Evolutionary conservation across 1,140 invertebrate species (phyloP).

Genomic region (Zaprionus camerounensis): DNA sequence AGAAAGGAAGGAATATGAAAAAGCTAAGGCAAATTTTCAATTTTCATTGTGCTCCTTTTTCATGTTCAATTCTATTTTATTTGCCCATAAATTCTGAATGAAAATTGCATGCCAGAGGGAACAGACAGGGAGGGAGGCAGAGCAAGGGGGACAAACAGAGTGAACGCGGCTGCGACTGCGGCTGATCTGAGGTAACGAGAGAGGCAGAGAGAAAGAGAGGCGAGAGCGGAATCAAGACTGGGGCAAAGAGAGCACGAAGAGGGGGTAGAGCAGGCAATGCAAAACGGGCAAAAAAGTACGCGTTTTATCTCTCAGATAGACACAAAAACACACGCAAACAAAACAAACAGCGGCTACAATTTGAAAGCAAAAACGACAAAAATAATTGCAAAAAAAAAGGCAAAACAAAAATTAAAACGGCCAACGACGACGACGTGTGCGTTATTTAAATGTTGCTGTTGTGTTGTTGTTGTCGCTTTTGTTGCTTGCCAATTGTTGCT

Average conservation of each 20-base stretch:
- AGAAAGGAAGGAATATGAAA: conserved; percentile 33
- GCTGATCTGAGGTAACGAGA: not conserved
- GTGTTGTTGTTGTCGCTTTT: not conserved
- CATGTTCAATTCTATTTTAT: conserved; percentile 75
- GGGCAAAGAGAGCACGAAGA: not conserved
- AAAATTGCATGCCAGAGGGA: conserved; percentile 66
- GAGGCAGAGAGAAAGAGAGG: not conserved
- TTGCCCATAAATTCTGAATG: conserved; percentile 76
- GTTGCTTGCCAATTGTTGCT: not conserved
- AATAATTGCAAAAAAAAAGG: conserved; percentile 77
- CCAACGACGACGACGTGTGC: conserved; percentile 61
- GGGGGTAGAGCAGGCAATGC: conserved; percentile 20
- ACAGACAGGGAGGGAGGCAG: conserved; percentile 4
- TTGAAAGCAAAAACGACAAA: conserved; percentile 60
- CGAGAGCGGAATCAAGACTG: conserved; percentile 6
- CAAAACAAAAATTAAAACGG: conserved; percentile 58
- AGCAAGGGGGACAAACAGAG: conserved; percentile 19
- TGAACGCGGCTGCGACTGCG: not conserved
- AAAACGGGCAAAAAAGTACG: conserved; percentile 48
- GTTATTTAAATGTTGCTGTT: conserved; percentile 76
- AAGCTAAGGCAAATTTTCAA: conserved; percentile 53
- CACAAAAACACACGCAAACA: conserved; percentile 28
- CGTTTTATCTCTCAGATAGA: conserved; percentile 71
- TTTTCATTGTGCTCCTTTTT: conserved; percentile 67
- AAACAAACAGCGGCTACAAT: conserved; percentile 66